Percentiles rank a stretch among this genome's conserved stretches.
phyloP scores from a whole-genome alignment of 2,888 invertebrate species.

The Drosophila barbarae region DNA sequence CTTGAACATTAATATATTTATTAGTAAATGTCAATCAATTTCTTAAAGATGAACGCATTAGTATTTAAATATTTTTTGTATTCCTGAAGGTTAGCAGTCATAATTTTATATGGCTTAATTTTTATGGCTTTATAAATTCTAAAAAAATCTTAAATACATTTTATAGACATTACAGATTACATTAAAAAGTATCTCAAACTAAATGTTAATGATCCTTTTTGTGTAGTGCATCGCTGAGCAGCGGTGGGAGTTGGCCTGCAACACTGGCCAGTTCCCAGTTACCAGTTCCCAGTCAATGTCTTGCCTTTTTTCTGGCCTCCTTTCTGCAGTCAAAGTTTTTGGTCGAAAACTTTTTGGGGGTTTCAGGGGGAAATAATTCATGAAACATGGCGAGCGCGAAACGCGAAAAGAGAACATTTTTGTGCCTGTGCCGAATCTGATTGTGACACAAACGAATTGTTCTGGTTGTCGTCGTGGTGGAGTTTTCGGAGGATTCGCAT shows the following conservation, averaged over 20 bases:
- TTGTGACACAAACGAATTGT: conserved; percentile 78
- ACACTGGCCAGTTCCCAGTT: conserved; percentile 38
- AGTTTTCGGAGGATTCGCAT: conserved; percentile 20
- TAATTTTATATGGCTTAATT: too few relatives aligned
- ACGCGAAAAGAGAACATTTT: conserved; percentile 67
- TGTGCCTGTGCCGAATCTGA: conserved; percentile 76
- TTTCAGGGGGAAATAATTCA: conserved; percentile 70
- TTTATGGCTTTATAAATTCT: not conserved
- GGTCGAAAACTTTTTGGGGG: conserved; percentile 60
- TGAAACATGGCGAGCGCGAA: conserved; percentile 71
- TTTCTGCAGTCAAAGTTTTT: conserved; percentile 56
- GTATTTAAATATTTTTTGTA: not conserved
- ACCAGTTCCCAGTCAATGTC: conserved; percentile 52
- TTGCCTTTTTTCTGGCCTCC: conserved; percentile 37
- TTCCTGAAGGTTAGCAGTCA: not conserved
- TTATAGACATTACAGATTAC: too few relatives aligned
- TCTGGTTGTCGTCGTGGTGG: conserved; percentile 58
- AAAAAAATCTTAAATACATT: not conserved
- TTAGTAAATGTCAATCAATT: not conserved
- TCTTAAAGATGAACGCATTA: too few relatives aligned
- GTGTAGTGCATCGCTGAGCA: conserved; percentile 18
- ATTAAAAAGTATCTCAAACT: not conserved
- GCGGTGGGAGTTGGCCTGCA: conserved; percentile 31
- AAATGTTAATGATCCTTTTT: not conserved
- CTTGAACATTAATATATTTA: not conserved